Base-by-base conservation (phyloP, 2,113 vertebrate genomes). In the Egretta garzetta region DNA sequence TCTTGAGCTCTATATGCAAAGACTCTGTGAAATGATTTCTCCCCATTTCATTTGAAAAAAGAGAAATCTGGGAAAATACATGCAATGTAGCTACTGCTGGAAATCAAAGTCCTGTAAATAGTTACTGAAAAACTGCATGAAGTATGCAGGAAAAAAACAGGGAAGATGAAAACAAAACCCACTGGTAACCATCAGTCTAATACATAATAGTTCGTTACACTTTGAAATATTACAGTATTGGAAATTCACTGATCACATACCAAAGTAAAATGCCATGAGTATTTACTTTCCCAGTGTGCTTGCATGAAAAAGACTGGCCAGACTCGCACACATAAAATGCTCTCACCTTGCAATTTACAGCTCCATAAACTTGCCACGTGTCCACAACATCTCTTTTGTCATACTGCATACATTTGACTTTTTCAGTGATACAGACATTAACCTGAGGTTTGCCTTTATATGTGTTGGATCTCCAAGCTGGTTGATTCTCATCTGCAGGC, bases 261-360 rank as follows among this genome's bases (percentile, higher is more conserved):
- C 35, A 52, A 79, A 66, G 60, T 45, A 87, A 93, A 96, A 80
- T 17, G 47, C n/a, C 28, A 23, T 8, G 37, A 74, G 58, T 41
- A 53, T 80, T 88, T 86, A 53, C 23, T 91, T 97, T 80, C 63
- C 87, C 55, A 30, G 64, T 10, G 49, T 21, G 33, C 66, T 59
- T 55, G 79, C 74, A 23, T 24, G 37, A 75, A 84, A 95, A 92
- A 39, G 33, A 33, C 37, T 22, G 32, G 64, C 67, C 80, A 88
- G 62, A 64, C 59, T 75, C 43, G 28, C 62, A 60, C 60, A 59
- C 13, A 24, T 35, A 39, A 47, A 96, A 94, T 6, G 50, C 93
- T 97, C 98, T 98, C 91, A 99, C 99, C 98, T 99, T 99, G 97
- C 99, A 99, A 76, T 98, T 99, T 37, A 99, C 99, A 52, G 98